A percentile compares a stretch with the other conserved stretches of the same genome.
Conservation (phyloP, 1,140 invertebrate genomes). For the Metopolophium dirhodum region DNA sequence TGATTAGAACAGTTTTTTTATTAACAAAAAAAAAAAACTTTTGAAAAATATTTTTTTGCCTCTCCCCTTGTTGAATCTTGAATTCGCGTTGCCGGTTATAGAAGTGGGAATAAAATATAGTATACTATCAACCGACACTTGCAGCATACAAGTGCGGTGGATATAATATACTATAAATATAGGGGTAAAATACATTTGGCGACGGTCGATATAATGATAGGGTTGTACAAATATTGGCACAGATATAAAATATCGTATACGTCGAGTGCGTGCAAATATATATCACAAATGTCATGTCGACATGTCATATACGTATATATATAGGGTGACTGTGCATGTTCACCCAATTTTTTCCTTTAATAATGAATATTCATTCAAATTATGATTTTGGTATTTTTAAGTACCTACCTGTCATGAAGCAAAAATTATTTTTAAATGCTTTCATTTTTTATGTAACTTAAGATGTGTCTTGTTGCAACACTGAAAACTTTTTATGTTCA, state of each 20-base stretch:
- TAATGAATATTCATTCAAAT: not conserved
- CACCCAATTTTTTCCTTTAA: not conserved
- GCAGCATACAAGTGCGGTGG: not conserved
- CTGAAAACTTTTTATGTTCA: not conserved
- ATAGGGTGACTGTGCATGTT: not conserved
- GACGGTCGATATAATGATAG: not conserved
- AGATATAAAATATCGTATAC: not conserved
- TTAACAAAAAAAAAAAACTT: not conserved
- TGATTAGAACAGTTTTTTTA: not conserved
- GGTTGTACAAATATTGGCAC: not conserved
- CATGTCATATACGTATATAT: not conserved
- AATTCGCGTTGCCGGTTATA: not conserved
- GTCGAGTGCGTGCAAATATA: not conserved
- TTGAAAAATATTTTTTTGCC: not conserved
- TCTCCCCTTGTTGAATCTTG: not conserved
- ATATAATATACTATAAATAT: not conserved
- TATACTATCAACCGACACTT: not conserved
- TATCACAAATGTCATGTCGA: not conserved
- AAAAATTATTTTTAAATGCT: not conserved
- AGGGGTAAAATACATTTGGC: not conserved
- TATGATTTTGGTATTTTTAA: not conserved
- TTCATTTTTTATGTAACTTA: not conserved
- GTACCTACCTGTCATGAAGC: not conserved
- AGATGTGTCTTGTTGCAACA: not conserved
- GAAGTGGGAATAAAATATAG: not conserved